Base-by-base conservation (phyloP, 2,888 invertebrate genomes). In the Dryobotodes eremita region DNA sequence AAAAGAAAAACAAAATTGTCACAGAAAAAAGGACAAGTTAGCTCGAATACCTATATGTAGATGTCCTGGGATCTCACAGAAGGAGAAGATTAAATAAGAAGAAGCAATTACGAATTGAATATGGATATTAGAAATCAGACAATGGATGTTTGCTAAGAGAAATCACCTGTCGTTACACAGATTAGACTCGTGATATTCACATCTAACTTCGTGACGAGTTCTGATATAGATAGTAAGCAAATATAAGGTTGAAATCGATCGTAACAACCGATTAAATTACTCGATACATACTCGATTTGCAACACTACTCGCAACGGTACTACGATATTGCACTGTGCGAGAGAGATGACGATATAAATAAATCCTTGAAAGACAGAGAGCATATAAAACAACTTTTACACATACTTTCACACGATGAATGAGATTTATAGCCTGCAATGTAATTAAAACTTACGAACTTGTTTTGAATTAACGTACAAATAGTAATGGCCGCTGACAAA, bases 361-460 rank as follows among this genome's bases (percentile, higher is more conserved):
- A 66, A 66, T 75, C 69, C 65, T 75, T 62, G 84, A 68, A 64
- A 26, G 80, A 89, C 79, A 79, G 85, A 89, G 91, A 90, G 86
- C 81, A 84, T 70, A 85, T 87, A 86, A 90, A 91, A 91, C 91
- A 89, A 90, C 90, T 92, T 91, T 90, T 90, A 91, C 90, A 89
- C 86, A 84, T 87, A 90, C 93, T 93, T 91, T 93, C 92, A 90
- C 90, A 89, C 86, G 88, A 81, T 87, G 77, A 79, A 80, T 84
- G 75, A 86, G 84, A 88, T 84, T 77, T 82, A 82, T 77, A 82
- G 73, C 62, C 48, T 59, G 57, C 48, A 77, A 75, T 26, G 81
- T 82, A 86, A 86, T 88, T 83, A 85, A 80, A 80, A 69, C 42
- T 64, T 79, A 71, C 64, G 53, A 80, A 57, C 64, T 70, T 75